A percentile compares a stretch with the other conserved stretches of the same genome.
These are phyloP conservation scores for Eupithecia subfuscata DNA, from an alignment of 2,888 invertebrate species.

Conservation along the genomic window DNA sequence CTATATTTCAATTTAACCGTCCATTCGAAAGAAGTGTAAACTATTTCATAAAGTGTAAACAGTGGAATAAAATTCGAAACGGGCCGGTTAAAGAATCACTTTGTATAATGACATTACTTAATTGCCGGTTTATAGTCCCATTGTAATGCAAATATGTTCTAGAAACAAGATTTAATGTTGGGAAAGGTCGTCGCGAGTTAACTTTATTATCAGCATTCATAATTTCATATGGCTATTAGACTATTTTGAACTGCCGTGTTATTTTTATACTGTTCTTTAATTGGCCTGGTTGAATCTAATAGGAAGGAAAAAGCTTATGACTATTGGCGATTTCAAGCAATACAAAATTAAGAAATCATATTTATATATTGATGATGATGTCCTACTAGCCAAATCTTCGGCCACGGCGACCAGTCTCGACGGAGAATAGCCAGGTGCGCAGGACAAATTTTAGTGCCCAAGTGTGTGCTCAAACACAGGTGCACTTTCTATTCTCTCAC, in stretches of 20 bases:
- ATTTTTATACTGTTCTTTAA: conserved; percentile 22
- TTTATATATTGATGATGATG: background rate
- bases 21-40: conserved; percentile 14
- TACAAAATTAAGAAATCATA: background rate
- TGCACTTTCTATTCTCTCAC: no score
- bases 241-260: conserved; percentile 23
- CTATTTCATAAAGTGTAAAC: conserved; percentile 25
- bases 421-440: no score
- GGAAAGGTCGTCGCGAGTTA: conserved; percentile 49
- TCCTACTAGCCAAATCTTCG: no score
- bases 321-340: background rate
- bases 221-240: conserved; percentile 38
- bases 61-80: conserved; percentile 35
- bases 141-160: conserved; percentile 52
- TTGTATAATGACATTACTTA: conserved; percentile 50
- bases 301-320: background rate
- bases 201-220: conserved; percentile 48
- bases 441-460: no score
- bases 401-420: no score
- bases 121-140: conserved; percentile 52
- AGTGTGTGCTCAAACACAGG: no score
- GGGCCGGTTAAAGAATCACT: conserved; percentile 45
- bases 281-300: background rate
- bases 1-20: conserved; percentile 3
- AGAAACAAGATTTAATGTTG: conserved; percentile 50